These are phyloP conservation scores for Globodera rostochiensis DNA, from an alignment of 1,140 invertebrate species.

Conservation along the genomic window DNA sequence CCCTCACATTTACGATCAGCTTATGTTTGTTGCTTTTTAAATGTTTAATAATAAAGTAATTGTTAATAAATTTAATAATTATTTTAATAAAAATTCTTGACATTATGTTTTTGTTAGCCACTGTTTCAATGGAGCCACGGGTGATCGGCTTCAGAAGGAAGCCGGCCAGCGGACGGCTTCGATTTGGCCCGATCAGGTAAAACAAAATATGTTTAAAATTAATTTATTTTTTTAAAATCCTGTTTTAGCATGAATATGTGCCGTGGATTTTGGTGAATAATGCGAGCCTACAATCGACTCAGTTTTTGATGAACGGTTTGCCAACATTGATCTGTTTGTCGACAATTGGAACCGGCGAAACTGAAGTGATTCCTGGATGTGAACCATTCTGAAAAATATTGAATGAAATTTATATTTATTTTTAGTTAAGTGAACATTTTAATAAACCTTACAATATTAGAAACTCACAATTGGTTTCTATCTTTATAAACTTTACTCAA, in stretches of 20 bases:
- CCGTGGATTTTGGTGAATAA: constrained; percentile 33
- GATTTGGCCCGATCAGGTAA: constrained; percentile 26
- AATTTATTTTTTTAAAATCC: not conserved
- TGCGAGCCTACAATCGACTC: constrained; percentile 14
- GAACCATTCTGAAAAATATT: not conserved
- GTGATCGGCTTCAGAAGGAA: constrained; percentile 22
- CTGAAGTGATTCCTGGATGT: not conserved
- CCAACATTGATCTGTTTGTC: constrained; percentile 23
- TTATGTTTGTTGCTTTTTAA: not conserved
- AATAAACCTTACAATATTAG: no score
- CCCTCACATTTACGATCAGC: constrained; percentile 35
- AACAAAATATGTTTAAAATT: not conserved
- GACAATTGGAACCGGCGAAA: not conserved
- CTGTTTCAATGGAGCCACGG: constrained; percentile 25
- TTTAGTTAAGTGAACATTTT: no score
- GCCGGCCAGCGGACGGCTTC: constrained; percentile 5
- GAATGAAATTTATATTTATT: no score
- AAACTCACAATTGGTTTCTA: no score
- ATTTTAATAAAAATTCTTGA: not conserved
- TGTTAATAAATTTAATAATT: not conserved
- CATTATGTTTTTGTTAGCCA: constrained; percentile 16
- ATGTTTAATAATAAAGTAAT: not conserved
- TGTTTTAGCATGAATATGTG: constrained; percentile 28
- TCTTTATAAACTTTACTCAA: no score
- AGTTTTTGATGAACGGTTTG: constrained; percentile 25